These are phyloP conservation scores for Theretra japonica DNA, from an alignment of 2,888 invertebrate genomes.

Conservation along the genomic window DNA sequence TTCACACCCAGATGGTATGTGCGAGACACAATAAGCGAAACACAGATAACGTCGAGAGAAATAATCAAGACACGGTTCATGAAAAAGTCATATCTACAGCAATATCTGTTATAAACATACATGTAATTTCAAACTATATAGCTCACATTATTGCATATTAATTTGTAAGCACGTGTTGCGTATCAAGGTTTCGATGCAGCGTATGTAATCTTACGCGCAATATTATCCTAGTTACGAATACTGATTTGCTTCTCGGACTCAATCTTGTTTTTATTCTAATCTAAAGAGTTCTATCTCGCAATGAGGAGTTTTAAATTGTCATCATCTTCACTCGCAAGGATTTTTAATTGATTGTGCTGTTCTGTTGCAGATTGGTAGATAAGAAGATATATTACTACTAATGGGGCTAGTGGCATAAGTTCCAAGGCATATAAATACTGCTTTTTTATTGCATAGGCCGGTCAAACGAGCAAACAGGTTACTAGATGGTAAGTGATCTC, in stretches of 20 bases:
- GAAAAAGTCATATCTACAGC: neutral
- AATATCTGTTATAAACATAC: neutral
- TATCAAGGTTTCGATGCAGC: neutral
- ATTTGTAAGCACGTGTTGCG: neutral
- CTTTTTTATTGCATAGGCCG: too few species aligned
- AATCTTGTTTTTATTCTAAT: too few species aligned
- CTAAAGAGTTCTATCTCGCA: too few species aligned
- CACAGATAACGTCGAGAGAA: neutral
- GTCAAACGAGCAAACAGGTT: too few species aligned
- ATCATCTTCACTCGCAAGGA: too few species aligned
- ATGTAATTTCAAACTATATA: neutral
- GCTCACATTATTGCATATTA: neutral
- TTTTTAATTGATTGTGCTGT: too few species aligned
- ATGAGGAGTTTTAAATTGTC: too few species aligned
- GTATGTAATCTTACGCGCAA: neutral
- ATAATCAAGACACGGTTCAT: slow-evolving; percentile 15
- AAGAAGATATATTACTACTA: too few species aligned
- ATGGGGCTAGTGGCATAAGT: too few species aligned
- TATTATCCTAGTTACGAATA: neutral
- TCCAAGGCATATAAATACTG: too few species aligned
- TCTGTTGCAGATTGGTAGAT: too few species aligned
- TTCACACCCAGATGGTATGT: neutral
- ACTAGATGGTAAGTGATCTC: too few species aligned
- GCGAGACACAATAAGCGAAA: slow-evolving; percentile 12
- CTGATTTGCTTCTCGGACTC: neutral